phyloP scores from a whole-genome alignment of 2,113 vertebrate genomes.

The Coreoperca whiteheadi region DNA sequence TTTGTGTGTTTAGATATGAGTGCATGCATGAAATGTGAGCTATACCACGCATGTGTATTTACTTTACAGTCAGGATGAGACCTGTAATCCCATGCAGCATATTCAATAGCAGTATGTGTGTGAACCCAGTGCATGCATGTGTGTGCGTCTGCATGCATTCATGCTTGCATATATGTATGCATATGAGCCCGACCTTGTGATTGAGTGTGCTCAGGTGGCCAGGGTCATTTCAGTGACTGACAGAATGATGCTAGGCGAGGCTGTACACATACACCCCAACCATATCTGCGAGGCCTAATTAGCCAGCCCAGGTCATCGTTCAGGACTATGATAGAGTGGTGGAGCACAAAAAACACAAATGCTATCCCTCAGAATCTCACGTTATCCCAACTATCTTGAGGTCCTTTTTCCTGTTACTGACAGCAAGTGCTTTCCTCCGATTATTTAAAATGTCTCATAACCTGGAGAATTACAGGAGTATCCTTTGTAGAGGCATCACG shows the following conservation, averaged over 20 bases:
- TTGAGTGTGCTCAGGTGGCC: constrained; percentile 65
- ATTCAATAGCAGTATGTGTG: constrained; percentile 10
- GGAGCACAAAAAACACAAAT: constrained; percentile 59
- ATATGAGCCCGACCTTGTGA: constrained; percentile 35
- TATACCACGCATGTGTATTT: not conserved
- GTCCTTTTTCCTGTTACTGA: constrained; percentile 51
- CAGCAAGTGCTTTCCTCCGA: constrained; percentile 22
- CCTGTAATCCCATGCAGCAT: not conserved
- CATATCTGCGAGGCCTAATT: constrained; percentile 73
- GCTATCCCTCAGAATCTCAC: constrained; percentile 20
- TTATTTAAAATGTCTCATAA: constrained; percentile 29
- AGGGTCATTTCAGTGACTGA: constrained; percentile 71
- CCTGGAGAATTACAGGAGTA: constrained; percentile 19
- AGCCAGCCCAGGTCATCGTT: constrained; percentile 60
- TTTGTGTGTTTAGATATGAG: constrained; percentile 42
- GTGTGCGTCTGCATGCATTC: not conserved
- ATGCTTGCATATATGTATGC: constrained; percentile 21
- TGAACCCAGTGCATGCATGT: not conserved
- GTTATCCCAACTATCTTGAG: constrained; percentile 10
- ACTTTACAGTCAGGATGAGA: constrained; percentile 20
- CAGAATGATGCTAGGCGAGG: constrained; percentile 77
- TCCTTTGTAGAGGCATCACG: constrained; percentile 14
- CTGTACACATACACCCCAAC: constrained; percentile 60
- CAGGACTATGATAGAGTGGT: constrained; percentile 53
- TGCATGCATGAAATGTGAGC: constrained; percentile 25